Evolutionary conservation across 2,888 invertebrate genomes (phyloP).

Genomic region (Rhingia rostrata): DNA sequence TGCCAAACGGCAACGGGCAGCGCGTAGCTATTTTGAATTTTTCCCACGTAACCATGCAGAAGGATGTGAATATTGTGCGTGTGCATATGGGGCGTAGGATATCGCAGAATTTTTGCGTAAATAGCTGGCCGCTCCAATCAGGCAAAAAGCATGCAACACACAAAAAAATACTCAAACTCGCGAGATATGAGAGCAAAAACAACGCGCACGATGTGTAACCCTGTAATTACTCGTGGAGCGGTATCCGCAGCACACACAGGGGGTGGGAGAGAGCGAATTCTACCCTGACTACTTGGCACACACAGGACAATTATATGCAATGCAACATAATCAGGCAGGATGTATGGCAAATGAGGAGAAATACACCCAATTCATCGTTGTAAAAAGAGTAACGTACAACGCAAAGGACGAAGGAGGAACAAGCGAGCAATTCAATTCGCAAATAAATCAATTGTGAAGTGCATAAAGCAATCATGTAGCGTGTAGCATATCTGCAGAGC

Average conservation of each 20-base stretch:
- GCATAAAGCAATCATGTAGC: slow-evolving; percentile 64
- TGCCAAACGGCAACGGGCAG: background rate
- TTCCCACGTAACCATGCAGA: slow-evolving; percentile 72
- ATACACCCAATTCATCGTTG: slow-evolving; percentile 46
- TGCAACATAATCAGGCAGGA: slow-evolving; percentile 71
- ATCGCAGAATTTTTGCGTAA: slow-evolving; percentile 72
- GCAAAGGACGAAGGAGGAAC: slow-evolving; percentile 45
- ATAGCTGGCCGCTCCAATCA: slow-evolving; percentile 62
- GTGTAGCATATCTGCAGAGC: slow-evolving; percentile 2
- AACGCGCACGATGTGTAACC: slow-evolving; percentile 63
- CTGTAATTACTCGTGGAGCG: slow-evolving; percentile 66
- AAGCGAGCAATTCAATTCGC: slow-evolving; percentile 71
- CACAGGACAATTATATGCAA: slow-evolving; percentile 61
- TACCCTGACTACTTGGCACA: slow-evolving; percentile 32
- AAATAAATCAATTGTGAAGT: slow-evolving; percentile 74
- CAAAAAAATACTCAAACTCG: slow-evolving; percentile 10
- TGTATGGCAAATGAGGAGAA: slow-evolving; percentile 66
- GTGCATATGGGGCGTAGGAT: slow-evolving; percentile 63
- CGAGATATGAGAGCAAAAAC: slow-evolving; percentile 34
- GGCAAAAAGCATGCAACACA: slow-evolving; percentile 29
- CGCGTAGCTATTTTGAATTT: slow-evolving; percentile 62
- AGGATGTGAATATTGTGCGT: slow-evolving; percentile 69
- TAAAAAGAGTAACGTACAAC: slow-evolving; percentile 33
- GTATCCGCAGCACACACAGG: slow-evolving; percentile 29
- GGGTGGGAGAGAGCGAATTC: background rate